phyloP scores from a whole-genome alignment of 2,113 vertebrate genomes.

The Sula dactylatra region DNA sequence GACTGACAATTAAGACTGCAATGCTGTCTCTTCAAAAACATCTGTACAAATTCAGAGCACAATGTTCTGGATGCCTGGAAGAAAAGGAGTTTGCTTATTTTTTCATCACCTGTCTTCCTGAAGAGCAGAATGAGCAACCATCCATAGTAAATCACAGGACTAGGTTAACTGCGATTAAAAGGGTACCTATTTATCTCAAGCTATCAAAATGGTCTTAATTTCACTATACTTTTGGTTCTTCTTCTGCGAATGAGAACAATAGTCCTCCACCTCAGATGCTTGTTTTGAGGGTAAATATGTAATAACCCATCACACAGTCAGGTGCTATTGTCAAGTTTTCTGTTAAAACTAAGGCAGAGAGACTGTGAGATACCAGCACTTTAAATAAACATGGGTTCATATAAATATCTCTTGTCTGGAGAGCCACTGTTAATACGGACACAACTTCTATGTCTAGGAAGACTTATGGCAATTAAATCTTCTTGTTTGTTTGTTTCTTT shows the following conservation, averaged over 20 bases:
- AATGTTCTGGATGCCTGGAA: not conserved
- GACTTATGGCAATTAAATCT: not conserved
- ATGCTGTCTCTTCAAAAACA: not conserved
- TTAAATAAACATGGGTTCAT: not conserved
- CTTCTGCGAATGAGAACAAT: not conserved
- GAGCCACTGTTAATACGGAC: not conserved
- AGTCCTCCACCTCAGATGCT: not conserved
- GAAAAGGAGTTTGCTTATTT: not conserved
- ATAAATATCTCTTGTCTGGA: not conserved
- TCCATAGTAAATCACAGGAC: not conserved
- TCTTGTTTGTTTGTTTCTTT: not conserved
- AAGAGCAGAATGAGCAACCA: not conserved
- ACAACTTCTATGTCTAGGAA: not conserved
- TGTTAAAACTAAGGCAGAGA: not conserved
- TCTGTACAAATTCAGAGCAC: not conserved
- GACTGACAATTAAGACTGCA: not conserved
- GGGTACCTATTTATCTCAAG: not conserved
- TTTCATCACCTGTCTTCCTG: not conserved
- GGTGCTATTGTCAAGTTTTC: not conserved
- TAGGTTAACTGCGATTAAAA: not conserved
- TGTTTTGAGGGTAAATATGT: not conserved
- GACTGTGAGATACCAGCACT: not conserved
- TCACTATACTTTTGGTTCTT: not conserved
- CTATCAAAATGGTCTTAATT: not conserved
- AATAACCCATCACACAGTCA: not conserved